Conservation (phyloP, 2,113 vertebrate genomes). For the Notiomystis cincta region DNA sequence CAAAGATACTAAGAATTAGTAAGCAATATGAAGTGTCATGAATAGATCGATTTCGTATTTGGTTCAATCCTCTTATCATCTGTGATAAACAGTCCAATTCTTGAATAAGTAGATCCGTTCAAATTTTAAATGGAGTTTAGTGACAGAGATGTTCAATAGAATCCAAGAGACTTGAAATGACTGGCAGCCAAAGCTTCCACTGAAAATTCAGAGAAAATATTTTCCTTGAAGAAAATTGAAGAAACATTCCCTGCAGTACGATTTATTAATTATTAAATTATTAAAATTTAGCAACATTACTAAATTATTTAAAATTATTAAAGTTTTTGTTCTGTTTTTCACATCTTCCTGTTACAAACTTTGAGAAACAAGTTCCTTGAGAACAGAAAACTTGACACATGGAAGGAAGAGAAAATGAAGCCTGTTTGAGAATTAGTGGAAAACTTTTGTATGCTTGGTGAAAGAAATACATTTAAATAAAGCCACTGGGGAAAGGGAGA, state of each 20-base stretch:
- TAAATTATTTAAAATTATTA: too few relatives aligned
- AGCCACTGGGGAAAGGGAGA: background rate
- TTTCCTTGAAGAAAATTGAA: background rate
- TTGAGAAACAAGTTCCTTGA: background rate
- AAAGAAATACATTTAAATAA: background rate
- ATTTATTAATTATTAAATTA: too few relatives aligned
- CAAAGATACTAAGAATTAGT: background rate
- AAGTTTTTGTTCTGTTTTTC: background rate
- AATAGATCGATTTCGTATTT: background rate
- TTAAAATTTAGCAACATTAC: too few relatives aligned
- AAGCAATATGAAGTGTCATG: background rate
- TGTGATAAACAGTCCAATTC: background rate
- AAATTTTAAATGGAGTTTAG: background rate
- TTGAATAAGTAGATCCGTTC: background rate
- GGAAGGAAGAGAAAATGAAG: background rate
- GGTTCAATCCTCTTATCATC: background rate
- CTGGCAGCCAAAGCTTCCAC: background rate
- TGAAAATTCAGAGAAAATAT: background rate
- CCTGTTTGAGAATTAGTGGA: background rate
- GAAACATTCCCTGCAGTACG: background rate
- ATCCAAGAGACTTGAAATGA: background rate
- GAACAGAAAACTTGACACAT: background rate
- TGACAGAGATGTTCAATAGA: background rate
- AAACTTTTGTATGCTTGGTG: background rate
- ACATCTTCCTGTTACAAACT: background rate